Conservation (phyloP, 2,113 vertebrate species). For the Rallus limicola region DNA sequence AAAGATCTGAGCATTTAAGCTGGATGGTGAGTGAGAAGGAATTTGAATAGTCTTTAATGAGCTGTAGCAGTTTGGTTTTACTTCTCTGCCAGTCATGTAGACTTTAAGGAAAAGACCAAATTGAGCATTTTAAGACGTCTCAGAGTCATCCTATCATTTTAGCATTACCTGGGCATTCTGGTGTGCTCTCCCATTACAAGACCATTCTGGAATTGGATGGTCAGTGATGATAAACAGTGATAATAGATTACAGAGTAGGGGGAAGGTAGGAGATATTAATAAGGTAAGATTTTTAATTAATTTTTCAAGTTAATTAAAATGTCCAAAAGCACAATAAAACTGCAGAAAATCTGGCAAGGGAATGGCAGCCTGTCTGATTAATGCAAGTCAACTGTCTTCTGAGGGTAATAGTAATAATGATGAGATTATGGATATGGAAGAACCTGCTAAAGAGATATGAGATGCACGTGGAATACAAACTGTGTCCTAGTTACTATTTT, state of each 20-base stretch:
- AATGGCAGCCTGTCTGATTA: conserved; percentile 81
- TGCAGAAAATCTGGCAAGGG: conserved; percentile 82
- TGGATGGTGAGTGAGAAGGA: background rate
- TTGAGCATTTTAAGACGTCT: background rate
- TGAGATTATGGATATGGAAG: conserved; percentile 83
- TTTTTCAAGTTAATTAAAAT: conserved; percentile 87
- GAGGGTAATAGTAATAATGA: conserved; percentile 85
- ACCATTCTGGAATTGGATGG: conserved; percentile 57
- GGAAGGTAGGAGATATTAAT: conserved; percentile 73
- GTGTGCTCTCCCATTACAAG: background rate
- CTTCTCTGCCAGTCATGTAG: background rate
- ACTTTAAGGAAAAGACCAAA: background rate
- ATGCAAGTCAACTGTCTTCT: conserved; percentile 82
- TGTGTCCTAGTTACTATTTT: conserved; percentile 81
- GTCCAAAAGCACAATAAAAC: conserved; percentile 86
- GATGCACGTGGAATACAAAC: conserved; percentile 80
- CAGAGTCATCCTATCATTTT: background rate
- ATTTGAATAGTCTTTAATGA: conserved; percentile 24
- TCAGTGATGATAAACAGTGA: conserved; percentile 76
- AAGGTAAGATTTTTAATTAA: conserved; percentile 83
- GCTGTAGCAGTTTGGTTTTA: background rate
- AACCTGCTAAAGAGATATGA: conserved; percentile 80
- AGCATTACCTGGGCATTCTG: background rate
- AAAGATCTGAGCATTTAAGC: background rate
- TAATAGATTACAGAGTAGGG: conserved; percentile 65